Evolutionary conservation across 2,113 vertebrate species (phyloP), one percentile per base, ranked within the genome.

Genomic region (Ancistrus triradiatus): DNA sequence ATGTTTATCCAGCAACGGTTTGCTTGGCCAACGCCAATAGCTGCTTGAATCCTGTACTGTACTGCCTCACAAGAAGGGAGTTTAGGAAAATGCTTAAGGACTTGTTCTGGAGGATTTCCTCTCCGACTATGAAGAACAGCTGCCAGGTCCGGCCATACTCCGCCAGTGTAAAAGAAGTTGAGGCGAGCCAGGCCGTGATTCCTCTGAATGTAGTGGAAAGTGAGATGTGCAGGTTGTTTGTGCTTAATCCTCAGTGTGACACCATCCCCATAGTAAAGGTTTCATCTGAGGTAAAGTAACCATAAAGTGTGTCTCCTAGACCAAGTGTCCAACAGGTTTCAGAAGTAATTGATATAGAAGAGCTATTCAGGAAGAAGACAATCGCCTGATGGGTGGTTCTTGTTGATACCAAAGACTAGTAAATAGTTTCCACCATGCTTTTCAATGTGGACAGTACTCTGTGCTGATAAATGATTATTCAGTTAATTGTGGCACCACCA

Each of bases 21-120:
- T 98, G 93, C 80, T 83, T 95, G 59, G 94, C 94, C 0, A 90
- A 96, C 77, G 90, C 89, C 69, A 98, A 95, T 83, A 97, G 93
- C 85, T 95, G 93, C 80, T 83, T 96, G 70, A 97, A 97, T 70
- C 94, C 94, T 4, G 76, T 97, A 35, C 81, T 96, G 50, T 97
- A 98, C 80, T 97, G 95, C 63, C 87, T 96, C 3, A 92, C 93
- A 86, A 89, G 94, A 77, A 87, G 88, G 8, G 93, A 98, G 78
- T 96, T 95, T 65, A 81, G 94, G 38, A 91, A 91, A 74, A 91
- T 90, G 8, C 83, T 97, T 51, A 92, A 92, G 81, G 91, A 70
- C 27, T 80, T 97, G 21, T 91, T 95, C 72, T 91, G 93, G 91
- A 87, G 87, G 61, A 84, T 94, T 33, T 87, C 91, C 1, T 91